Base-by-base conservation (phyloP, 1,140 invertebrate genomes). In the Plodia interpunctella region DNA sequence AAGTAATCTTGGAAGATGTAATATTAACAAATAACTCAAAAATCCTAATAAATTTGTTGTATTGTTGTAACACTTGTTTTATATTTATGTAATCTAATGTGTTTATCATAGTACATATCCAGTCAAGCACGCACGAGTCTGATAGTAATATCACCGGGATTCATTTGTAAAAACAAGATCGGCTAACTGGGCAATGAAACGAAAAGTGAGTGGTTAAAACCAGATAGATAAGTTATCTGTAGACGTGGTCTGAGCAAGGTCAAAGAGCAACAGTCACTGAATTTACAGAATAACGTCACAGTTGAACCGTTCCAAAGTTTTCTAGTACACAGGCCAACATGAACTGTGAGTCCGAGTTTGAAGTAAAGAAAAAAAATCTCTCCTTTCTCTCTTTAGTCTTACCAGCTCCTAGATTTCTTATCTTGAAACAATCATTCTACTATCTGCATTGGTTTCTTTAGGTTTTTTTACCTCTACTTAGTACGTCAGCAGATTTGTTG, bases 171-270 rank as follows among this genome's bases (percentile, higher is more conserved):
- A 44, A 44, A 32, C 30, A 44, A 44, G 5, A 44, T 44, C 10
- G 38, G 13, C 38, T 4, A 15, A 44, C 32, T 44, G 13, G 5
- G 38, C 13, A 44, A 17, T 44, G 38, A 44, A 44, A 44, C 38
- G n/a, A 44, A 44, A 44, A 44, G 38, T 44, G 38, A 44, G 13
- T 44, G 38, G 38, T 44, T 44, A 10, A 44, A 15, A 44, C 38
- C 13, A 15, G 38, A 15, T 44, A 10, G 38, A 44, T 44, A 44
- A 44, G 38, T 44, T 44, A 44, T 44, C 38, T 15, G 15, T 15
- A 6, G 38, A 44, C 15, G 13, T 44, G n/a, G 38, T 44, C n/a
- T 44, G 13, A 44, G 38, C 13, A 1, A 1, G 30, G 30, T 32
- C 38, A 44, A n/a, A 15, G 38, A n/a, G 5, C 38, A 44, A 4